A percentile compares a stretch with the other conserved stretches of the same genome.
Evolutionary conservation across 2,797 vertebrate species (phyloP).

Genomic region (Poecile montanus): DNA sequence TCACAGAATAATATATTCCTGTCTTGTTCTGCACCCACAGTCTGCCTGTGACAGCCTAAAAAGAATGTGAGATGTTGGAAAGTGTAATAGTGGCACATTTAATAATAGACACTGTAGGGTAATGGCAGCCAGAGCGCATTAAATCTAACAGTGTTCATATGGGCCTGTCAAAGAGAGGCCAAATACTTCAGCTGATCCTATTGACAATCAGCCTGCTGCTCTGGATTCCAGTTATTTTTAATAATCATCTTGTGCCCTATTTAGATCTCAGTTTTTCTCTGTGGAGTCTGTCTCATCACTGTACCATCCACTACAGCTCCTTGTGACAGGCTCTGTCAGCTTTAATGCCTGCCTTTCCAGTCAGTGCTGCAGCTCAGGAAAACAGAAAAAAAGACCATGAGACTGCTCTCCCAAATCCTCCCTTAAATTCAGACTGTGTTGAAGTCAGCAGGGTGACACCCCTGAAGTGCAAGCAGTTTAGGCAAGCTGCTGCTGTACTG

Average conservation of each 20-base stretch:
- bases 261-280: background rate
- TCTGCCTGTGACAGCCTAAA: background rate
- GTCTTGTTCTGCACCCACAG: background rate
- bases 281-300: background rate
- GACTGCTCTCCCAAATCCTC: background rate
- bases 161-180: background rate
- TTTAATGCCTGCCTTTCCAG: background rate
- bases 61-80: background rate
- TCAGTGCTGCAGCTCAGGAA: background rate
- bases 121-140: background rate
- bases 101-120: background rate
- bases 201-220: background rate
- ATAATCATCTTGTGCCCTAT: background rate
- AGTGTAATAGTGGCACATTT: background rate
- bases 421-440: background rate
- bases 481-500: background rate
- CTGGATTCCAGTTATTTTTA: background rate
- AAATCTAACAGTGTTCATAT: slow-evolving; percentile 5
- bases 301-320: background rate
- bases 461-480: background rate
- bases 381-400: background rate
- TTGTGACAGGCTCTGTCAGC: background rate
- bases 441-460: background rate
- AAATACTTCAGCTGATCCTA: background rate
- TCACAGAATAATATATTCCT: background rate